phyloP scores from a whole-genome alignment of 2,888 invertebrate genomes.

The Melanargia galathea region DNA sequence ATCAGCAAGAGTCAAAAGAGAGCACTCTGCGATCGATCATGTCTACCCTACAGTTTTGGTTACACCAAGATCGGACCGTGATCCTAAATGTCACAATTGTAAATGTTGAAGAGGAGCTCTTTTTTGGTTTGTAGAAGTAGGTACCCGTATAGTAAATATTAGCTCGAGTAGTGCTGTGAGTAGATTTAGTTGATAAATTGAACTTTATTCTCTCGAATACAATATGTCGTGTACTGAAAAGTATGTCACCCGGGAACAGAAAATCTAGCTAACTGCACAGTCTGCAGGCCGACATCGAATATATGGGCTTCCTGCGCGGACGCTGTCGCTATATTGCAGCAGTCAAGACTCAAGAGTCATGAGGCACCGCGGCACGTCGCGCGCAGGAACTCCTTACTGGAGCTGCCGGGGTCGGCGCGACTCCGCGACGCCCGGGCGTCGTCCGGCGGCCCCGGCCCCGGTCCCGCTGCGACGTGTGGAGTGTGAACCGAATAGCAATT shows the following conservation, averaged over 20 bases:
- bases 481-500: conserved; percentile 36
- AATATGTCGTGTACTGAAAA: too few relatives aligned
- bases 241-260: not conserved
- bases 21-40: too few relatives aligned
- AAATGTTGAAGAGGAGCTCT: not conserved
- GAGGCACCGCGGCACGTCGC: not conserved
- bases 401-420: not conserved
- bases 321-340: not conserved
- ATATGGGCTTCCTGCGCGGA: conserved; percentile 2
- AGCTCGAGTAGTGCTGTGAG: not conserved
- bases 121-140: not conserved
- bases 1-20: too few relatives aligned
- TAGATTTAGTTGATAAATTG: not conserved
- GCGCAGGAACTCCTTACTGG: conserved; percentile 5
- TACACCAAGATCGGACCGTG: too few relatives aligned
- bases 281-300: too few relatives aligned
- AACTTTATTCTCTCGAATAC: not conserved
- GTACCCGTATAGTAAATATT: not conserved
- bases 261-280: not conserved
- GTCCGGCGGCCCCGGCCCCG: not conserved
- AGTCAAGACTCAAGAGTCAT: too few relatives aligned
- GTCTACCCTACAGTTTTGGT: too few relatives aligned
- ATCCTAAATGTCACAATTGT: too few relatives aligned
- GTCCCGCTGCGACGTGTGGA: conserved; percentile 8
- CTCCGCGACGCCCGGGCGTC: not conserved